Base-by-base conservation (phyloP, 2,888 invertebrate species). In the Mythimna albipuncta region DNA sequence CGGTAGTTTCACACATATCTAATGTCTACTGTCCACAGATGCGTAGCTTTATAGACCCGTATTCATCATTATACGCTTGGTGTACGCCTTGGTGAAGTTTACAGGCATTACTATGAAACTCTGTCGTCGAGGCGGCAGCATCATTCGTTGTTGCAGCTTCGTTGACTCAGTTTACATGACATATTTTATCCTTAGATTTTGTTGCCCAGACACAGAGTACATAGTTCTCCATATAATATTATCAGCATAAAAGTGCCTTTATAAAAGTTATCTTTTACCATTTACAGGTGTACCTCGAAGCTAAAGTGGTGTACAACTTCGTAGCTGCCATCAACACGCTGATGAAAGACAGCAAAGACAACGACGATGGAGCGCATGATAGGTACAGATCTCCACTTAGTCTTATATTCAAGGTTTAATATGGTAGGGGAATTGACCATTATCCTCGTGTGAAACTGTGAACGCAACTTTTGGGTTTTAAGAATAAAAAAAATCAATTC, bases 281-380 rank as follows among this genome's bases (percentile, higher is more conserved):
- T 72, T 92, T 94, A 68, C 92, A 97, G 96, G 97, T 98, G 0
- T 98, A 98, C 90, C 93, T 98, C 26, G 98, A 98, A 90, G 97
- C 98, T 0, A 98, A 98, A 94, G 97, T 98, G 13, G 97, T 98
- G 26, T 98, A 98, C 63, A 98, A 98, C 94, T 96, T 98, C 64
- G 97, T 98, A 50, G 98, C 98, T 84, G 97, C 98, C 0, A 97
- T 98, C 58, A 98, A 98, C 91, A 95, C 98, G 2, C 92, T 98
- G 38, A 90, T 96, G 93, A 94, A 90, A 84, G 88, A 92, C 79
- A 88, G 88, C 62, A 89, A 88, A 74, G 90, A 92, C 6, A 85
- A 86, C 13, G 94, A 94, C 35, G 93, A 93, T 32, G 92, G 87
- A 19, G 87, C 90, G 0, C 92, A 94, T 68, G 94, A 95, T 73